A percentile compares a stretch with the other conserved stretches of the same genome.
Conservation (phyloP, 2,797 vertebrate genomes). For the Etheostoma nigrum region DNA sequence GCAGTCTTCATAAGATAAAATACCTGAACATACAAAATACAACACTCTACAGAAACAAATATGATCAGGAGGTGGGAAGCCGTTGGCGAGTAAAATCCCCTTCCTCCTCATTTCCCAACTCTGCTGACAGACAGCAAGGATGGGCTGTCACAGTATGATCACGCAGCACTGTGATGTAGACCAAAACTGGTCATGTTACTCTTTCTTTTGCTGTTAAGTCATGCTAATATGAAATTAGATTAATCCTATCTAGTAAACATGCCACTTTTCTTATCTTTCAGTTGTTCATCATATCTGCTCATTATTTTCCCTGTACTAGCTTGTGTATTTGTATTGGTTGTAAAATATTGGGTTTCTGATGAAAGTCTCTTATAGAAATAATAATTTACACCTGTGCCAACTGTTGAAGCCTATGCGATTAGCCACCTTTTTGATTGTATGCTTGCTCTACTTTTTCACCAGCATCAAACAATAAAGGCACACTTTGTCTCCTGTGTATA, state of each 20-base stretch:
- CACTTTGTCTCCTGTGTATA: not conserved
- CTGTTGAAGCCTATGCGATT: not conserved
- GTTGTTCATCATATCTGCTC: not conserved
- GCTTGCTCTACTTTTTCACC: not conserved
- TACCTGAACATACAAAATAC: not conserved
- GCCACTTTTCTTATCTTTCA: not conserved
- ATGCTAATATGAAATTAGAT: not conserved
- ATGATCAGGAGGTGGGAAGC: not conserved
- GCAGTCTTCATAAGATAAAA: not conserved
- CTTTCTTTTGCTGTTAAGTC: not conserved
- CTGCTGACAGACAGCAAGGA: slow-evolving; percentile 10
- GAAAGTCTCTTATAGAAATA: not conserved
- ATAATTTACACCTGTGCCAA: not conserved
- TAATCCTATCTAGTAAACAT: not conserved
- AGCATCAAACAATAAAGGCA: not conserved
- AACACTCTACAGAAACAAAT: not conserved
- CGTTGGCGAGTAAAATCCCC: not conserved
- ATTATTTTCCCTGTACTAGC: not conserved
- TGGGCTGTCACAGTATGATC: slow-evolving; percentile 20
- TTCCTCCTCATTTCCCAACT: slow-evolving; percentile 10
- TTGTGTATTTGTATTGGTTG: not conserved
- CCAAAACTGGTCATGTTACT: not conserved
- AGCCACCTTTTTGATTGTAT: not conserved
- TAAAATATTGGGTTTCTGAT: not conserved
- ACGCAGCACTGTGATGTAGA: not conserved